Percentiles rank a stretch among this genome's conserved stretches.
phyloP scores from a whole-genome alignment of 1,140 invertebrate genomes.

The Hyposmocoma kahamanoa region DNA sequence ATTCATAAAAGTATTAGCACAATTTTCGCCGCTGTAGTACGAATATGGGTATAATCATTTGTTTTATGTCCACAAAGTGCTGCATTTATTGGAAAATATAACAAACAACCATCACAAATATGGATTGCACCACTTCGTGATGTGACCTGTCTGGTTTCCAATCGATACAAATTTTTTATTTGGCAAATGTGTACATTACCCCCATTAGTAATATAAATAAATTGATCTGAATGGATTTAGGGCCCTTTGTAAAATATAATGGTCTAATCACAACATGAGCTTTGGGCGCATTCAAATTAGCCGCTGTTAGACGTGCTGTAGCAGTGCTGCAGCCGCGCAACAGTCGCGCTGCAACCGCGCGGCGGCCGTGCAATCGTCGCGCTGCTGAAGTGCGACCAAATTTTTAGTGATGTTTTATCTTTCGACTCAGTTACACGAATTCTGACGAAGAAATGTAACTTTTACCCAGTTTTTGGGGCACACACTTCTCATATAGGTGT shows the following conservation, averaged over 20 bases:
- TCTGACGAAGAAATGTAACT: too few relatives aligned
- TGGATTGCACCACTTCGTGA: conserved; percentile 20
- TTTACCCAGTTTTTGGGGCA: too few relatives aligned
- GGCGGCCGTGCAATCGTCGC: too few relatives aligned
- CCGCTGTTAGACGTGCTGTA: too few relatives aligned
- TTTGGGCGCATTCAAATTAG: too few relatives aligned
- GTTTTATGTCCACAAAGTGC: conserved; percentile 24
- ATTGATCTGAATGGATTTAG: conserved; percentile 31
- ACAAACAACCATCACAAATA: conserved; percentile 45
- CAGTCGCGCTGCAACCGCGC: too few relatives aligned
- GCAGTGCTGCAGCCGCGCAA: too few relatives aligned
- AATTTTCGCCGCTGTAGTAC: conserved; percentile 30
- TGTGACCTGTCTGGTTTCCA: conserved; percentile 29
- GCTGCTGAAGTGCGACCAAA: too few relatives aligned
- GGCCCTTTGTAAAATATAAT: conserved; percentile 31
- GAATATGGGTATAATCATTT: conserved; percentile 29
- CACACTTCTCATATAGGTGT: too few relatives aligned
- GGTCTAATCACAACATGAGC: conserved; percentile 28
- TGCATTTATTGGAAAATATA: conserved; percentile 26
- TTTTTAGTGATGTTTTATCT: too few relatives aligned
- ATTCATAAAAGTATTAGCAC: conserved; percentile 33
- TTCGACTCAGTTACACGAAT: too few relatives aligned
- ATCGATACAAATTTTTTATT: conserved; percentile 39
- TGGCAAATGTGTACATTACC: conserved; percentile 33
- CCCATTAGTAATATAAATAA: conserved; percentile 25